phyloP scores from a whole-genome alignment of 1,140 invertebrate genomes.

The Neoseiulus cucumeris region DNA sequence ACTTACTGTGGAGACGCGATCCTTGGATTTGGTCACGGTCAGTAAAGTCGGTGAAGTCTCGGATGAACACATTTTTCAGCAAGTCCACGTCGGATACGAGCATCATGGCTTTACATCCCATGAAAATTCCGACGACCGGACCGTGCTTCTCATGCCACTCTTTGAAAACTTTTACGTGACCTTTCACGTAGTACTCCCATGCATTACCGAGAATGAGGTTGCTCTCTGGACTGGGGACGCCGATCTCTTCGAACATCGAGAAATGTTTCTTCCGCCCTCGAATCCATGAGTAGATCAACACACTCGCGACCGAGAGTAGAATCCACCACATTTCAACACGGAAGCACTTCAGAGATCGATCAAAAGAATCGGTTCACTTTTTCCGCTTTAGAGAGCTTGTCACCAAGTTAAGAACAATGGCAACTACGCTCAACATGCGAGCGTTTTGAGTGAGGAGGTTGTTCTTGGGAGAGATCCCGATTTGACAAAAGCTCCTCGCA shows the following conservation, averaged over 20 bases:
- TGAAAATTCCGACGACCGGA: constrained; percentile 25
- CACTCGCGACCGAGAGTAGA: not conserved
- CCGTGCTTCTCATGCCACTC: constrained; percentile 26
- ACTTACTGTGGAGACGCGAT: not conserved
- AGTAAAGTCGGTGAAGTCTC: constrained; percentile 25
- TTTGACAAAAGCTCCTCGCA: too few relatives aligned
- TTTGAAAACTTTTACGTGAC: constrained; percentile 14
- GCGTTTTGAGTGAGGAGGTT: too few relatives aligned
- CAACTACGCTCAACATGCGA: too few relatives aligned
- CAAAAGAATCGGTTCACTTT: too few relatives aligned
- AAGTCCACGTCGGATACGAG: constrained; percentile 26
- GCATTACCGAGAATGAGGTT: constrained; percentile 24
- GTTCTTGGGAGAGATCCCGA: too few relatives aligned
- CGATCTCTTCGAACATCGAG: constrained; percentile 20
- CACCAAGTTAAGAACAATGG: too few relatives aligned
- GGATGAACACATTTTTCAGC: constrained; percentile 26
- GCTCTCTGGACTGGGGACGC: constrained; percentile 24
- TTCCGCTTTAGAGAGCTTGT: too few relatives aligned
- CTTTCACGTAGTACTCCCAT: constrained; percentile 21
- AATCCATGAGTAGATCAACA: not conserved
- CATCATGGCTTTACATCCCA: constrained; percentile 23
- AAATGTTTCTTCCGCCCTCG: constrained; percentile 14
- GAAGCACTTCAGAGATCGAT: too few relatives aligned
- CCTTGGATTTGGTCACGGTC: constrained; percentile 18
- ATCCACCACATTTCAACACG: not conserved